phyloP scores from a whole-genome alignment of 2,113 vertebrate genomes.

The Hucho hucho region DNA sequence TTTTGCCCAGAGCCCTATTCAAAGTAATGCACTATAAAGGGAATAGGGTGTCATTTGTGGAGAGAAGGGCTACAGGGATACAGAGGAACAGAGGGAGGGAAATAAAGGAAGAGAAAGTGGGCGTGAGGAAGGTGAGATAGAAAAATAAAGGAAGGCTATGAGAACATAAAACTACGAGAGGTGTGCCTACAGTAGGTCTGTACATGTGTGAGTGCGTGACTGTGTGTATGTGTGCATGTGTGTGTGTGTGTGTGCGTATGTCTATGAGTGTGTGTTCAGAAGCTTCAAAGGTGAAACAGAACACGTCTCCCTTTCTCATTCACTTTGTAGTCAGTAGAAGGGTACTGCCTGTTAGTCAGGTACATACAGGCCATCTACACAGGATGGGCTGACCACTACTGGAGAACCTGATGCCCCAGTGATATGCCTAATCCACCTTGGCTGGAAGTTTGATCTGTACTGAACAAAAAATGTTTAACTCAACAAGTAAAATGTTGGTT shows the following conservation, averaged over 20 bases:
- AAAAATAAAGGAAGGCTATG: neutral
- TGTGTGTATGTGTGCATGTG: too few relatives aligned
- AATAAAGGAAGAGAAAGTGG: constrained; percentile 3
- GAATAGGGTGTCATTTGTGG: neutral
- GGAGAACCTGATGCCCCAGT: neutral
- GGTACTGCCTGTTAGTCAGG: too few relatives aligned
- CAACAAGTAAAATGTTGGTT: too few relatives aligned
- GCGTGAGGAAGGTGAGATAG: constrained; percentile 11
- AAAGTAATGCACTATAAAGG: too few relatives aligned
- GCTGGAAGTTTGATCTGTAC: neutral
- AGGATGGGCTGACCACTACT: too few relatives aligned
- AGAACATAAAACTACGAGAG: constrained; percentile 7
- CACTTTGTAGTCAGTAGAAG: too few relatives aligned
- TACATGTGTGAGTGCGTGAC: too few relatives aligned
- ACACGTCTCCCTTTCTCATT: too few relatives aligned
- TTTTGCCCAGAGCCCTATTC: too few relatives aligned
- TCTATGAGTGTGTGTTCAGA: neutral
- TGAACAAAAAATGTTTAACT: too few relatives aligned
- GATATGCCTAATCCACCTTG: neutral
- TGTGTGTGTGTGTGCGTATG: neutral
- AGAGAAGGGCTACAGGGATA: constrained; percentile 4
- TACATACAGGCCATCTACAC: too few relatives aligned
- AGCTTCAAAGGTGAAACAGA: neutral
- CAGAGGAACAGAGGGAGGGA: constrained; percentile 2
- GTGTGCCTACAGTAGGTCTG: neutral